These are phyloP conservation scores for Meghimatium bilineatum DNA, from an alignment of 2,888 invertebrate species.

Conservation along the genomic window DNA sequence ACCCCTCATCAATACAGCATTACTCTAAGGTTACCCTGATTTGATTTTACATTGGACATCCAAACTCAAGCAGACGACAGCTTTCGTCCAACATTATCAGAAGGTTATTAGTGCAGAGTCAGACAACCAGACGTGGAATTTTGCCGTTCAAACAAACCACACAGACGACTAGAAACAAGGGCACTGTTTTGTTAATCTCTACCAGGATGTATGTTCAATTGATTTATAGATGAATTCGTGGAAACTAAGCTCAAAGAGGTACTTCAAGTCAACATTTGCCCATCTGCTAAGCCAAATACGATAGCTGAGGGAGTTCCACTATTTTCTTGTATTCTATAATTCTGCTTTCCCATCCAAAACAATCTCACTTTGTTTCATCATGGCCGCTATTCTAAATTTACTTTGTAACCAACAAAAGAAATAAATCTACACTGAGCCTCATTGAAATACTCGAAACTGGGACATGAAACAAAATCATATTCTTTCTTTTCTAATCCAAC, in stretches of 20 bases:
- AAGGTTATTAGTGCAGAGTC: neutral
- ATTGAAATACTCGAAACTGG: no score
- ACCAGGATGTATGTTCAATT: constrained; percentile 28
- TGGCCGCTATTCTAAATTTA: neutral
- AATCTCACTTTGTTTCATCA: neutral
- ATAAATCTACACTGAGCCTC: no score
- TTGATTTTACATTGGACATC: neutral
- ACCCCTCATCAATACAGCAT: neutral
- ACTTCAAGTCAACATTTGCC: constrained; percentile 24
- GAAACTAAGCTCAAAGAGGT: neutral
- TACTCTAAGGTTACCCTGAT: neutral
- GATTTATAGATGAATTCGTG: constrained; percentile 6
- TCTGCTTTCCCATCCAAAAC: neutral
- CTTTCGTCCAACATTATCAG: neutral
- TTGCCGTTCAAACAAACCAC: neutral
- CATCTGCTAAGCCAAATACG: constrained; percentile 29
- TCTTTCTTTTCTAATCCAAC: no score
- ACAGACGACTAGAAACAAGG: neutral
- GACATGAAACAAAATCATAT: no score
- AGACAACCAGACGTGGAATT: neutral
- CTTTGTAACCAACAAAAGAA: no score
- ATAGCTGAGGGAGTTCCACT: neutral
- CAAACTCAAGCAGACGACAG: constrained; percentile 1
- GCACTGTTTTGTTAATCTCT: neutral
- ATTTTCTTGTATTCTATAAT: neutral